Conservation (phyloP, 1,140 invertebrate genomes). For the Lepeophtheirus salmonis region DNA sequence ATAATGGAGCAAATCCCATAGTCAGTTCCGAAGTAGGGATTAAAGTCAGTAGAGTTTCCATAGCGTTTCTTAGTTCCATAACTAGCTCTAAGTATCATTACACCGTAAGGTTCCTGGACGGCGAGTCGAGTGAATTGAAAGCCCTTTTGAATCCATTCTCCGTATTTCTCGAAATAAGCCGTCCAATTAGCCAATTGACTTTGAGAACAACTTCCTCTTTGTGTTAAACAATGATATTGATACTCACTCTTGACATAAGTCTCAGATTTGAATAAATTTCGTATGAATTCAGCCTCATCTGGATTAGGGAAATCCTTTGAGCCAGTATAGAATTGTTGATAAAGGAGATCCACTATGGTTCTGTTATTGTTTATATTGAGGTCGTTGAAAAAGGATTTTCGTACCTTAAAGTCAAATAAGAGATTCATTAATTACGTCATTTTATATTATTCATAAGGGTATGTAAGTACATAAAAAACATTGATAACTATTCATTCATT, state of each 20-base stretch:
- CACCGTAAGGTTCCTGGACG: conserved; percentile 16
- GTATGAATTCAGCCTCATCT: conserved; percentile 10
- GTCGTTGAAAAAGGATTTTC: conserved; percentile 14
- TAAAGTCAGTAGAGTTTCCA: conserved; percentile 15
- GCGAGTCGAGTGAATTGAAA: conserved; percentile 16
- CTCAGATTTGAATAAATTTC: conserved; percentile 15
- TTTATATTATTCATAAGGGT: too few species aligned
- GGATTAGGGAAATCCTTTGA: background rate
- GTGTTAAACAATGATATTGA: conserved; percentile 15
- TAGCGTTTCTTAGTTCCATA: conserved; percentile 2
- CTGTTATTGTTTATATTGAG: conserved; percentile 10
- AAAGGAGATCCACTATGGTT: conserved; percentile 12
- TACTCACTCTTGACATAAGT: conserved; percentile 16
- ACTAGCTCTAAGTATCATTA: conserved; percentile 16
- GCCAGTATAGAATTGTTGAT: conserved; percentile 13
- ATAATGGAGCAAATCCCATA: conserved; percentile 18
- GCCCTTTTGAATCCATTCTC: conserved; percentile 15
- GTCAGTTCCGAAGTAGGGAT: conserved; percentile 18
- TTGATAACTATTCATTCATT: too few species aligned
- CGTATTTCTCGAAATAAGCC: conserved; percentile 8
- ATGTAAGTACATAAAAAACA: too few species aligned
- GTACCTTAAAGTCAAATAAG: conserved; percentile 4
- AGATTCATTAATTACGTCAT: too few species aligned
- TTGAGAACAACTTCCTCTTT: background rate
- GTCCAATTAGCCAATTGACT: conserved; percentile 14